Evolutionary conservation across 2,113 vertebrate genomes (phyloP), one percentile per base, ranked within the genome.

Genomic region (Cyanoramphus novaezelandiae): DNA sequence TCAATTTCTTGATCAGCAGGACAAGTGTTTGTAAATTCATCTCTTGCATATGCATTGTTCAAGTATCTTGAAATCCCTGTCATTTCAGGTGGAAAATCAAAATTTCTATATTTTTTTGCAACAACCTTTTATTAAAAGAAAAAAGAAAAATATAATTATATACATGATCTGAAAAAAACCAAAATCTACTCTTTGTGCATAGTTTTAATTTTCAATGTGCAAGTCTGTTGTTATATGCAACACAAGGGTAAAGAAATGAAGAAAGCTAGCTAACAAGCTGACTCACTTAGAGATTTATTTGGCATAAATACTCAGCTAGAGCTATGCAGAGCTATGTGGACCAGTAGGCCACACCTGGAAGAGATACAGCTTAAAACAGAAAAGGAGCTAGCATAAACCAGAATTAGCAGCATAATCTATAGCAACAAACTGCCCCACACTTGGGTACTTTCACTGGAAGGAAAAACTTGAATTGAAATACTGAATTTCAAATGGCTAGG

Each of bases 1-100:
- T 99, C 98, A 4, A 99, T 99, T 98, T 99, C 99, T 67, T 97
- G 97, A 91, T 99, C 98, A 2, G 99, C 99, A 5, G 99, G 99
- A 72, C 99, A 99, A 23, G 99, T 99, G 95, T 98, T 99, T 96
- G 97, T 99, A 97, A 99, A 99, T 96, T 99, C 99, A 64, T 99
- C 99, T 97, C 98, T 98, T 65, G 98, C 96, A 11, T 99, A 99
- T 2, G 99, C 99, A 10, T 97, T 97, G 92, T 98, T 98, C 95
- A 99, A 95, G 95, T 99, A 99, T 89, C 99, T 97, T 95, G 99
- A 99, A 83, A 99, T 88, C 59, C 99, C 99, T 4, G 96, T 98
- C 99, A 99, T 99, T 83, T 99, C 99, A 3, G 94, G 86, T 9
- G 99, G 99, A 92, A 99, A 99, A 87, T 99, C 98, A 79, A 99